Conservation (phyloP, 2,113 vertebrate species). For the Elanoides forficatus region DNA sequence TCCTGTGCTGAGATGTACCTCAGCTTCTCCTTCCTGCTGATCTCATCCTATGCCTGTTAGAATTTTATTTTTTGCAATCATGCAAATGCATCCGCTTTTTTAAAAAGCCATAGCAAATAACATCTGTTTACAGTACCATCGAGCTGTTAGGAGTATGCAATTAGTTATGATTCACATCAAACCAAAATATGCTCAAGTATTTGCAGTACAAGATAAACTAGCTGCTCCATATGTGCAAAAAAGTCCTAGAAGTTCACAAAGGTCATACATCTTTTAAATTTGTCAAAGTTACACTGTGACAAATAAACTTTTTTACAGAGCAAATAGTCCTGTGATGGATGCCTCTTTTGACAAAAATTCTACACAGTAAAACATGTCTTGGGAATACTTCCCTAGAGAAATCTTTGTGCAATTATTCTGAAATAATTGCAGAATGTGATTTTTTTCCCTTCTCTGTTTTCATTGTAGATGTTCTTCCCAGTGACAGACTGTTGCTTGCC, state of each 20-base stretch:
- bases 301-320: background rate
- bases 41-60: background rate
- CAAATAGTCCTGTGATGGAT: background rate
- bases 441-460: background rate
- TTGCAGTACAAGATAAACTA: background rate
- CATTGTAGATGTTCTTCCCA: background rate
- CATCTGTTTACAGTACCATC: background rate
- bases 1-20: background rate
- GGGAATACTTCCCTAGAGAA: background rate
- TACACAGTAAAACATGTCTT: background rate
- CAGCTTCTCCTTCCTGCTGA: background rate
- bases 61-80: background rate
- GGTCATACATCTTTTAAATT: background rate
- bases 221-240: background rate
- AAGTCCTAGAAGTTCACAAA: background rate
- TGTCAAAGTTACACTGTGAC: background rate
- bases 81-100: background rate
- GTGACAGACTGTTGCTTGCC: background rate
- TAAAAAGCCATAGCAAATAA: background rate
- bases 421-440: background rate
- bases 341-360: background rate
- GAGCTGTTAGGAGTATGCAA: background rate
- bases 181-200: background rate
- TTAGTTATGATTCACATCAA: background rate
- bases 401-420: background rate